Conservation (phyloP, 53 echinoderm and acorn worm genomes). For the Luidia sarsii region DNA sequence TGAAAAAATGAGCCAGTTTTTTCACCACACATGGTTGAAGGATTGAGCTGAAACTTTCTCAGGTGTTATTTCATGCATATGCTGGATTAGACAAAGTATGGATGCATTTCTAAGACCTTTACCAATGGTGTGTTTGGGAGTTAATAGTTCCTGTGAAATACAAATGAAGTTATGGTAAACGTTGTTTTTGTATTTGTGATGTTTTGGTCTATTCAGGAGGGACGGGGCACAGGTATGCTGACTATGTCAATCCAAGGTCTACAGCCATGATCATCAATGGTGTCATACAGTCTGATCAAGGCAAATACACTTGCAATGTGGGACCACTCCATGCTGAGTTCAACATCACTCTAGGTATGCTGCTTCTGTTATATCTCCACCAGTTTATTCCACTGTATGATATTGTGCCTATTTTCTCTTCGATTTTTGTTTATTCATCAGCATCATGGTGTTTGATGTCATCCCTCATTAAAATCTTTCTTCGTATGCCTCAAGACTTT, state of each 20-base stretch:
- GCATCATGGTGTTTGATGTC: not conserved
- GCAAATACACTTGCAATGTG: conserved; percentile 52
- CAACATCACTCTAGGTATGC: conserved; percentile 64
- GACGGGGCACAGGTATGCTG: conserved; percentile 61
- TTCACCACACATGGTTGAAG: no score
- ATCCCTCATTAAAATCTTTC: no score
- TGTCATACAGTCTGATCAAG: conserved; percentile 34
- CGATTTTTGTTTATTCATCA: not conserved
- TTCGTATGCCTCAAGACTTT: not conserved
- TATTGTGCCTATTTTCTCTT: not conserved
- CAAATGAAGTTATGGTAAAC: not conserved
- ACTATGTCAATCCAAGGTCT: conserved; percentile 30
- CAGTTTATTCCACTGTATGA: no score
- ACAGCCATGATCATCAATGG: conserved; percentile 64
- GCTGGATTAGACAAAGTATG: no score
- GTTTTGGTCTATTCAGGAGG: conserved; percentile 42
- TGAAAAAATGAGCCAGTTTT: no score
- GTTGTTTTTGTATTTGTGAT: not conserved
- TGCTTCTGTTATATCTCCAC: no score
- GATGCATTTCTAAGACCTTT: no score
- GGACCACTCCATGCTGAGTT: conserved; percentile 62
- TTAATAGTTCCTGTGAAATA: not conserved
- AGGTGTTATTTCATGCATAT: no score
- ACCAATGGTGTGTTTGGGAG: not conserved
- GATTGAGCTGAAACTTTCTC: no score